A percentile compares a stretch with the other conserved stretches of the same genome.
Evolutionary conservation across 2,888 invertebrate species (phyloP).

Genomic region (Hypsopygia costalis): DNA sequence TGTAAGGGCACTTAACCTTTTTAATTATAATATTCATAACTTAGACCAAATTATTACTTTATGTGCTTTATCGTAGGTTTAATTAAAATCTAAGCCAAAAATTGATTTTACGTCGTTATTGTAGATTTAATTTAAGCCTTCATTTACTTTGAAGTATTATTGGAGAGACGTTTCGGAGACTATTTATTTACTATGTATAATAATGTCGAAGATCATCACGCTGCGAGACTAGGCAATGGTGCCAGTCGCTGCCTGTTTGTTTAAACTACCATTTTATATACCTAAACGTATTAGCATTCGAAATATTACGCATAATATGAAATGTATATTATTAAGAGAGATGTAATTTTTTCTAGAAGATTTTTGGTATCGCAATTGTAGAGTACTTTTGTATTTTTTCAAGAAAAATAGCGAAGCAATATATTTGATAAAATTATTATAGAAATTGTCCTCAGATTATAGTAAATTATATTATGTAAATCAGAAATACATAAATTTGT

Average conservation of each 20-base stretch:
- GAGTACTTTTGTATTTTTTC: slow-evolving; percentile 78
- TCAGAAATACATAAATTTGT: slow-evolving; percentile 72
- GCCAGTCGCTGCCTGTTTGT: slow-evolving; percentile 19
- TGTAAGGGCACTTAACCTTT: slow-evolving; percentile 71
- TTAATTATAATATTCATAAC: slow-evolving; percentile 69
- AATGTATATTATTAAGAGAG: slow-evolving; percentile 55
- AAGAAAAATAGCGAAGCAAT: slow-evolving; percentile 70
- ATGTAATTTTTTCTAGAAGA: slow-evolving; percentile 72
- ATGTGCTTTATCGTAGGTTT: slow-evolving; percentile 76
- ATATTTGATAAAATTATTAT: slow-evolving; percentile 71
- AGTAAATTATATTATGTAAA: slow-evolving; percentile 65
- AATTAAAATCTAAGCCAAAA: slow-evolving; percentile 80
- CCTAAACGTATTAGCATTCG: slow-evolving; percentile 46
- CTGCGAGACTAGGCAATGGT: slow-evolving; percentile 14
- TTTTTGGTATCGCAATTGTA: slow-evolving; percentile 65
- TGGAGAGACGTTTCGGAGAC: slow-evolving; percentile 52
- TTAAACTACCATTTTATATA: slow-evolving; percentile 42
- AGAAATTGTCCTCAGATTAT: slow-evolving; percentile 54
- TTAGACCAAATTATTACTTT: slow-evolving; percentile 79
- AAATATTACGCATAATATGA: slow-evolving; percentile 69
- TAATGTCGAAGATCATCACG: slow-evolving; percentile 8
- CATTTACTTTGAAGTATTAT: slow-evolving; percentile 75
- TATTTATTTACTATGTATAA: slow-evolving; percentile 63
- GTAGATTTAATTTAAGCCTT: slow-evolving; percentile 59
- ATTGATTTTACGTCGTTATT: slow-evolving; percentile 74